Base-by-base conservation (phyloP, 2,888 invertebrate genomes). In the Aleiodes testaceus region DNA sequence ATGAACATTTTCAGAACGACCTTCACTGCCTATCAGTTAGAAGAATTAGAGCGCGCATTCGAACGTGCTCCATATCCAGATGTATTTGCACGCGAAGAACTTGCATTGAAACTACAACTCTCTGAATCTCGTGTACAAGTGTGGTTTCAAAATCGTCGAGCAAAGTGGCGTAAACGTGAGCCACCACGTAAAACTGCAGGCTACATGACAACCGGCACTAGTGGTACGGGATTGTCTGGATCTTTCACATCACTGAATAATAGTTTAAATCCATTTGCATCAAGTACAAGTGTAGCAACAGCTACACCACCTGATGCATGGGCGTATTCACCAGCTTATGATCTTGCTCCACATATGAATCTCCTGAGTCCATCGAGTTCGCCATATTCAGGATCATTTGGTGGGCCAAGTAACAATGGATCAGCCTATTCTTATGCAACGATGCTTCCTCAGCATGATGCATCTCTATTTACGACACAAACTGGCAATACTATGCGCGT, bases 1-100 rank as follows among this genome's bases (percentile, higher is more conserved):
- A 22, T 66, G 22, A 11, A 11, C n/a, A 26, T 63, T 59, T 66
- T 4, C 90, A 97, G 98, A 88, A 98, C 98, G 1, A 98, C 98
- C 5, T 98, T 98, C 84, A 97, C 97, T 4, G 96, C 97, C 0
- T 97, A 95, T 84, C 98, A 98, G 86, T 89, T 98, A 74, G 97
- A 97, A 85, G 97, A 97, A 83, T 87, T 98, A 81, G 98, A 98
- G 85, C 90, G 96, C 55, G 97, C 97, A 0, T 98, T 98, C 84
- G 97, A 98, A 85, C 91, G 97, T 44, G 98, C 97, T 0, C 98
- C 98, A 0, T 98, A 98, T 84, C 98, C 98, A 0, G 98, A 98
- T 87, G 97, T 98, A 0, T 97, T 97, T 84, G 97, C 97, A 1
- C 90, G 98, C 71, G 97, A 98, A 87, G 97, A 97, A 85, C 89